Evolutionary conservation across 2,113 vertebrate genomes (phyloP), one percentile per base, ranked within the genome.

Genomic region (Dolichallabes microphthalmus): DNA sequence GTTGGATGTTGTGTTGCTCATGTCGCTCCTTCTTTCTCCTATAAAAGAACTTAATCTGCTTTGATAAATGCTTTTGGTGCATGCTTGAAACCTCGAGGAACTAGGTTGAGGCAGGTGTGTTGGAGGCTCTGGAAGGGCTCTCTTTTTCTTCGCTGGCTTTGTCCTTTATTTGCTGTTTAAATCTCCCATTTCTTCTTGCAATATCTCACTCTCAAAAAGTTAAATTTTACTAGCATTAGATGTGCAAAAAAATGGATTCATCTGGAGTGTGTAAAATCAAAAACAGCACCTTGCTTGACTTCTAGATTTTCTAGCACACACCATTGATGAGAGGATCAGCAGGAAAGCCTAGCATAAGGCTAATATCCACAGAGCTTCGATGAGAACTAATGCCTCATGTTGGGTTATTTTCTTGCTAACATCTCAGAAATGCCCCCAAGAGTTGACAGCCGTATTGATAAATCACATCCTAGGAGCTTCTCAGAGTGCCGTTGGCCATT

Each of bases 101-200:
- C n/a, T n/a, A n/a, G n/a, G n/a, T n/a, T n/a, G n/a, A 80, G n/a
- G 32, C 58, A 78, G 61, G n/a, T 30, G 14, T 53, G 39, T 68
- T 52, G 25, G 53, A n/a, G 3, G 10, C 20, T 22, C 32, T 45
- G 11, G 15, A 58, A 79, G 4, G 9, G 78, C 19, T 50, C 61
- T 52, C 39, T 19, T 19, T 64, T 66, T 52, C 15, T 68, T 53
- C 27, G n/a, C n/a, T 52, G 6, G 27, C 52, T 53, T 50, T 68
- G 25, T 82, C 80, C 9, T 82, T n/a, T 68, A 60, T 68, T 82
- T 82, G 39, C 45, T 53, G 25, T 68, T 66, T 30, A 68, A 68
- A 76, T 53, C 25, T n/a, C 61, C 4, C 50, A 17, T 60, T 82
- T 82, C 27, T 68, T 68, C 39, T 68, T 3, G 11, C 15, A 27